Base-by-base conservation (phyloP, 2,888 invertebrate genomes). In the Hemithea aestivaria region DNA sequence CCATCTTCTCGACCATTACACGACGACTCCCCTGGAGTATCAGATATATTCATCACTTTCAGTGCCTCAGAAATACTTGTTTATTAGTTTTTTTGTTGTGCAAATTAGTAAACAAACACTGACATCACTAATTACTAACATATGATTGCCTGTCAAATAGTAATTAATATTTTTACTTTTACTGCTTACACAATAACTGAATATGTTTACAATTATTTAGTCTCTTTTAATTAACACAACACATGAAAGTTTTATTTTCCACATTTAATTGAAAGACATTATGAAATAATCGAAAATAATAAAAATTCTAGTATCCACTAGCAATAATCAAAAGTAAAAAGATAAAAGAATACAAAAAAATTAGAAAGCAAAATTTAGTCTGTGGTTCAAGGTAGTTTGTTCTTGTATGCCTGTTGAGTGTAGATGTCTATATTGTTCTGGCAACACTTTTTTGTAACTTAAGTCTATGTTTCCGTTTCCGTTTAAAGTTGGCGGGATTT, bases 1-100 rank as follows among this genome's bases (percentile, higher is more conserved):
- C 88, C 82, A 82, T 84, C 81, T 73, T 87, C 85, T 73, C 76
- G 81, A 66, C 76, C 77, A 70, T 80, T 87, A 57, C 80, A 74
- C 44, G 89, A 87, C 44, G 87, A 77, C 56, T 87, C 84, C 41
- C 82, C 89, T 47, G 59, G 45, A 39, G 70, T 66, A 62, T 71
- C 72, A 47, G 75, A 57, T 36, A 59, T 59, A 73, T 80, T 81
- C 85, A 85, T 83, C 52, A 55, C 61, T 60, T 61, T 58, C 58
- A 44, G 8, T 10, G 36, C 25, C 56, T 47, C 27, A 39, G 41
- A 50, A 35, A 38, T 35, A 50, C 42, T 24, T 25, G 24, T n/a
- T n/a, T n/a, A n/a, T n/a, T 27, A 44, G 29, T 30, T 43, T 49
- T 48, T 51, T 47, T 41, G 50, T 48, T 48, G 70, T 48, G 66